Percentiles rank a stretch among this genome's conserved stretches.
phyloP scores from a whole-genome alignment of 2,797 vertebrate species.

The Bovichtus variegatus region DNA sequence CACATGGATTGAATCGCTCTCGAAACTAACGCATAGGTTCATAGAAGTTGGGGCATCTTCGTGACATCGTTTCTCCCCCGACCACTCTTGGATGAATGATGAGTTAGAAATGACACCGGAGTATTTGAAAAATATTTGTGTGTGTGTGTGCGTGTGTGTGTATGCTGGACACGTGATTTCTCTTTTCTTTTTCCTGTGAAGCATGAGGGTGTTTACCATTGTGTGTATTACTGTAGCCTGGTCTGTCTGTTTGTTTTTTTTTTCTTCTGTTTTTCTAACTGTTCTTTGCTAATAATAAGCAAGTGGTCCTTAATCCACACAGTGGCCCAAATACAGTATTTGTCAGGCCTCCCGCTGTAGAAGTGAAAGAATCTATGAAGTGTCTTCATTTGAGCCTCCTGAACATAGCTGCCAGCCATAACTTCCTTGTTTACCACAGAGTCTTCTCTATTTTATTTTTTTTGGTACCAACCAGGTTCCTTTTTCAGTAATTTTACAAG shows the following conservation, averaged over 20 bases:
- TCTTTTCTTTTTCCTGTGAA: constrained; percentile 64
- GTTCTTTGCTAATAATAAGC: constrained; percentile 40
- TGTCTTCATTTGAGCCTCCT: constrained; percentile 3
- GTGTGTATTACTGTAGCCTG: constrained; percentile 68
- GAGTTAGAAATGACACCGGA: constrained; percentile 75
- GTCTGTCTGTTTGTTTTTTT: constrained; percentile 51
- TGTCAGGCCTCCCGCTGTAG: constrained; percentile 18
- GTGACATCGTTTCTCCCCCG: neutral
- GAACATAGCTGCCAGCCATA: neutral
- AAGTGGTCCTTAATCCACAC: constrained; percentile 61
- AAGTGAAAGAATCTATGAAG: constrained; percentile 11
- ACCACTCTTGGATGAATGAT: constrained; percentile 68
- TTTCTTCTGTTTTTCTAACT: constrained; percentile 30
- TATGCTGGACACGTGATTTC: constrained; percentile 61
- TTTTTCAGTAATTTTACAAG: neutral
- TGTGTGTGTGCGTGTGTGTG: constrained; percentile 41
- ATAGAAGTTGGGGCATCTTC: constrained; percentile 2
- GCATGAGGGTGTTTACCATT: constrained; percentile 81
- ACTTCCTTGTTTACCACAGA: neutral
- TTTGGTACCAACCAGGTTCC: neutral
- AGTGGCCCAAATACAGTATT: constrained; percentile 49
- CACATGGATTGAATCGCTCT: neutral
- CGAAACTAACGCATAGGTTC: neutral
- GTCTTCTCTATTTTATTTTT: neutral
- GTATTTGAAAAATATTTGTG: constrained; percentile 72